Evolutionary conservation across 2,113 vertebrate species (phyloP).

Genomic region (Morone saxatilis): DNA sequence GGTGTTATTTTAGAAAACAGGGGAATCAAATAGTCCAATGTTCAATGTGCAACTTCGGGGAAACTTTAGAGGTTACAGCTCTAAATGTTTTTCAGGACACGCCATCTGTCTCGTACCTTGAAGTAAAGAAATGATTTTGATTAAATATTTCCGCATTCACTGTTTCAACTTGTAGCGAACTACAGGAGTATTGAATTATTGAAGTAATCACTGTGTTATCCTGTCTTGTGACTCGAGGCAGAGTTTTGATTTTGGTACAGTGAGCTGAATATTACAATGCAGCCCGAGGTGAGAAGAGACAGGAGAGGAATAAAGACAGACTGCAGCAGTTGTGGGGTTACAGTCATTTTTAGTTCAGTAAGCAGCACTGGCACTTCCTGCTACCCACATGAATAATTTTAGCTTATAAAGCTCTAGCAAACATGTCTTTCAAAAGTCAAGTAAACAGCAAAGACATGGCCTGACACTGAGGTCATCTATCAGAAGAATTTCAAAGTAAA

Average conservation of each 20-base stretch:
- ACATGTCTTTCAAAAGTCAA: background rate
- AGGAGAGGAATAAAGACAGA: background rate
- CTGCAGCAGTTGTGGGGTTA: background rate
- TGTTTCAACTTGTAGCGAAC: conserved; percentile 31
- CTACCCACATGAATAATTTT: background rate
- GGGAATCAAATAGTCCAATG: background rate
- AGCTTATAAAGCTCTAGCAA: background rate
- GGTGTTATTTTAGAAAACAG: background rate
- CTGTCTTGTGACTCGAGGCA: conserved; percentile 15
- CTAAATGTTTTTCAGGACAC: background rate
- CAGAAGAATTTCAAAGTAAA: conserved; percentile 8
- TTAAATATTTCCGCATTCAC: conserved; percentile 16
- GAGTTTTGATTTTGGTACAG: conserved; percentile 4
- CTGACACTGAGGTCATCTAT: background rate
- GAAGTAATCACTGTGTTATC: conserved; percentile 29
- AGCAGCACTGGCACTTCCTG: background rate
- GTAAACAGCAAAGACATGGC: background rate
- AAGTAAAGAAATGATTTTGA: background rate
- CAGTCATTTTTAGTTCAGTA: conserved; percentile 1
- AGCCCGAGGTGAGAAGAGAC: conserved; percentile 10
- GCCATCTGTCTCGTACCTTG: background rate
- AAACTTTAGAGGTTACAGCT: background rate
- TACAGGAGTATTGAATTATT: conserved; percentile 20
- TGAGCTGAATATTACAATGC: conserved; percentile 24
- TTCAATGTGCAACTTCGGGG: background rate